Percentiles rank a stretch among this genome's conserved stretches.
phyloP scores from a whole-genome alignment of 2,888 invertebrate genomes.

The Dicyrtoma fusca region DNA sequence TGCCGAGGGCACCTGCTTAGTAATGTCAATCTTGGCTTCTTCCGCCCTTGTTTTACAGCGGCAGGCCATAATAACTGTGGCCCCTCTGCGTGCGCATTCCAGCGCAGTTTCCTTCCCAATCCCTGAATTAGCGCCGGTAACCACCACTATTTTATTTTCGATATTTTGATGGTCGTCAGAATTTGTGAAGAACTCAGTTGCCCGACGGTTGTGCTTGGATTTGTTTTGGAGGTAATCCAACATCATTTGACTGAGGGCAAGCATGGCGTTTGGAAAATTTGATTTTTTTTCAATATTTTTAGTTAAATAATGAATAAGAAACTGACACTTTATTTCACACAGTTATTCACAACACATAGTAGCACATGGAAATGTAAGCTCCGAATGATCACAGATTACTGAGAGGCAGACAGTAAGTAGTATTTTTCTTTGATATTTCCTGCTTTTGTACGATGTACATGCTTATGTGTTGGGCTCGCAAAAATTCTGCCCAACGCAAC shows the following conservation, averaged over 20 bases:
- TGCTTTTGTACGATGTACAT: too few relatives aligned
- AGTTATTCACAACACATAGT: too few relatives aligned
- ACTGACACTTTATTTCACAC: too few relatives aligned
- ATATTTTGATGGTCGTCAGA: background rate
- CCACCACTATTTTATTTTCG: conserved; percentile 4
- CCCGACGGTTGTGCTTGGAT: background rate
- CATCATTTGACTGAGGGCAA: background rate
- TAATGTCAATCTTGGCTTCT: conserved; percentile 17
- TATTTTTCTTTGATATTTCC: too few relatives aligned
- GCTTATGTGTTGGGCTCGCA: too few relatives aligned
- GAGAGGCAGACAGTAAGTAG: too few relatives aligned
- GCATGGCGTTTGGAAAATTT: too few relatives aligned
- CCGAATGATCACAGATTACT: too few relatives aligned
- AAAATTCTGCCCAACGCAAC: too few relatives aligned
- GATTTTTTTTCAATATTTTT: too few relatives aligned
- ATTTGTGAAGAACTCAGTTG: background rate
- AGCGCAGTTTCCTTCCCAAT: conserved; percentile 27
- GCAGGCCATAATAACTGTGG: conserved; percentile 20
- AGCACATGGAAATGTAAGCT: too few relatives aligned
- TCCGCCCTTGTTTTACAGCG: conserved; percentile 8
- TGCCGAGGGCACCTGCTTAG: conserved; percentile 7
- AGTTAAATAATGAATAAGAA: too few relatives aligned
- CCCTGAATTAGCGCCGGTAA: conserved; percentile 34
- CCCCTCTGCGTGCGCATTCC: conserved; percentile 11
- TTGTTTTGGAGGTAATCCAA: background rate